A percentile compares a stretch with the other conserved stretches of the same genome.
These are phyloP conservation scores for Clunio marinus DNA, from an alignment of 2,888 invertebrate species.

Conservation along the genomic window DNA sequence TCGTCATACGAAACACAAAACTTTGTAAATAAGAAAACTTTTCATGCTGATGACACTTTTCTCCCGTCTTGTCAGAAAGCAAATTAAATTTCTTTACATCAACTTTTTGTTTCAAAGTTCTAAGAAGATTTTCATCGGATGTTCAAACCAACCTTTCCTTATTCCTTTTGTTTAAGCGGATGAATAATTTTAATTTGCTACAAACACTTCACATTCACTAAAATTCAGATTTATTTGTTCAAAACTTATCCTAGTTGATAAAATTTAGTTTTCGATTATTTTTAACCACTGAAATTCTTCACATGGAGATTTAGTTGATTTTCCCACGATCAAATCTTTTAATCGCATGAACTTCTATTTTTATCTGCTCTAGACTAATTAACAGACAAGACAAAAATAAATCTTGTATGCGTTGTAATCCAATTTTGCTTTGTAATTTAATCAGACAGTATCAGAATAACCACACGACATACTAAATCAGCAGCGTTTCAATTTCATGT, in stretches of 20 bases:
- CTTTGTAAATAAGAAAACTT: background rate
- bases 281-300: too few species aligned
- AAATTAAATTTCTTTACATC: background rate
- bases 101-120: background rate
- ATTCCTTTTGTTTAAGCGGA: slow-evolving; percentile 1
- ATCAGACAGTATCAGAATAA: background rate
- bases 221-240: too few species aligned
- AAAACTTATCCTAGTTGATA: too few species aligned
- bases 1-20: background rate
- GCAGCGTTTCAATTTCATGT: slow-evolving; percentile 7
- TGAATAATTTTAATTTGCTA: too few species aligned
- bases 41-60: background rate
- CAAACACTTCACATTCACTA: too few species aligned
- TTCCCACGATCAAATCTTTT: too few species aligned
- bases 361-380: too few species aligned
- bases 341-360: too few species aligned
- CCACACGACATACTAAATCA: background rate
- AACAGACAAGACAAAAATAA: too few species aligned
- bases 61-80: background rate
- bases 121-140: background rate
- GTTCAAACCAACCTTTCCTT: background rate
- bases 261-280: too few species aligned
- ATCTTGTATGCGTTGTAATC: too few species aligned
- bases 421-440: background rate
- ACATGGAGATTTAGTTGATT: too few species aligned